These are phyloP conservation scores for Aporophyla lueneburgensis DNA, from an alignment of 2,888 invertebrate species.

Conservation along the genomic window DNA sequence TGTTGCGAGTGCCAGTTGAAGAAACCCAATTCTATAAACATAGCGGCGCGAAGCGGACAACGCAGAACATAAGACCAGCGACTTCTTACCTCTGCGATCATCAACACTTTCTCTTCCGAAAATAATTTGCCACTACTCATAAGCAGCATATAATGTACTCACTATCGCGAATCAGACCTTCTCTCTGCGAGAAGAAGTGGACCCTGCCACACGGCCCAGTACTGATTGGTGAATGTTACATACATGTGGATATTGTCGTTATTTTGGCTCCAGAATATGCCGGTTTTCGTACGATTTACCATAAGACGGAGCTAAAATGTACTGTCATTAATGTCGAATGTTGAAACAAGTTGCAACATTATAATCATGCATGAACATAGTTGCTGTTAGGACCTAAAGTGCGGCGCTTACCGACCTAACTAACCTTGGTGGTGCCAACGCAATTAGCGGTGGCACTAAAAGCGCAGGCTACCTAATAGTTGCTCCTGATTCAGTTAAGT, in stretches of 20 bases:
- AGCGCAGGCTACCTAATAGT: slow-evolving; percentile 28
- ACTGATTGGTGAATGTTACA: too few species aligned
- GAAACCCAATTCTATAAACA: slow-evolving; percentile 10
- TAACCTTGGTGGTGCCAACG: slow-evolving; percentile 16
- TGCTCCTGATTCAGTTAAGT: slow-evolving; percentile 25
- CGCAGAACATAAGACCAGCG: not conserved
- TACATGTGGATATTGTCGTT: not conserved
- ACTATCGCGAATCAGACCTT: not conserved
- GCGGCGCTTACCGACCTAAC: slow-evolving; percentile 12
- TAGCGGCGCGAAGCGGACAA: not conserved
- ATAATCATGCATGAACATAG: slow-evolving; percentile 13
- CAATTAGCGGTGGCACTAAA: slow-evolving; percentile 35
- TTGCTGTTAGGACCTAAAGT: slow-evolving; percentile 26
- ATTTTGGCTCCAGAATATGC: not conserved
- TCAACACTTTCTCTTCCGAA: not conserved
- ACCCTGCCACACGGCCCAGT: too few species aligned
- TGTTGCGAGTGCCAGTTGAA: slow-evolving; percentile 51
- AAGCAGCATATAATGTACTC: not conserved
- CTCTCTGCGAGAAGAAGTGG: too few species aligned
- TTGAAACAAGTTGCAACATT: slow-evolving; percentile 15
- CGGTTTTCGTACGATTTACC: not conserved
- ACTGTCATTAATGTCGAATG: not conserved
- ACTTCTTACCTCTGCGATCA: not conserved
- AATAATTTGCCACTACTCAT: not conserved
- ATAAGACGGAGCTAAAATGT: not conserved